phyloP scores from a whole-genome alignment of 1,140 invertebrate genomes.

The Pseudomyrmex gracilis region DNA sequence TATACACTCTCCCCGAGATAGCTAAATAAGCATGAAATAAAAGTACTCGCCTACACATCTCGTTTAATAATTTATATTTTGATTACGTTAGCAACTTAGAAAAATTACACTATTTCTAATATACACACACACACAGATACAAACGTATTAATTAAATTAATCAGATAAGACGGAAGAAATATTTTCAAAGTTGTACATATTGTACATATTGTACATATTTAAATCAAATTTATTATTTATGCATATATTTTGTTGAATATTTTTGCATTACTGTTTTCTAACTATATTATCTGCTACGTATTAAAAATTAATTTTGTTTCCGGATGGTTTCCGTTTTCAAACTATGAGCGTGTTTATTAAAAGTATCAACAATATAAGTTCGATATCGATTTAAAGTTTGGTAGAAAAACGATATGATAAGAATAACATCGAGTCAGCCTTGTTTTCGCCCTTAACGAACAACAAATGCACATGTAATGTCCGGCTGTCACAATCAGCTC shows the following conservation, averaged over 20 bases:
- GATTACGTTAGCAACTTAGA: neutral
- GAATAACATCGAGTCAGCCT: slow-evolving; percentile 37
- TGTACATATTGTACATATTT: neutral
- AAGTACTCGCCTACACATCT: neutral
- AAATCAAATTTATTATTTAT: slow-evolving; percentile 11
- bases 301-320: slow-evolving; percentile 39
- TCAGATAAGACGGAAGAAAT: neutral
- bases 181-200: neutral
- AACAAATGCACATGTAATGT: slow-evolving; percentile 49
- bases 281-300: slow-evolving; percentile 13
- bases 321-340: neutral
- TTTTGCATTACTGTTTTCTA: neutral
- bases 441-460: slow-evolving; percentile 56
- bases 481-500: slow-evolving; percentile 24
- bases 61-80: neutral
- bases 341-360: neutral
- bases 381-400: slow-evolving; percentile 13
- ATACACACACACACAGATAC: too few species aligned
- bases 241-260: neutral
- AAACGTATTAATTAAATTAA: too few species aligned
- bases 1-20: neutral
- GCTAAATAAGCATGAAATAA: slow-evolving; percentile 10
- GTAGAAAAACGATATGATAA: slow-evolving; percentile 59
- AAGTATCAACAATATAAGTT: neutral
- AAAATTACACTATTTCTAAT: too few species aligned